Conservation (phyloP, 35 echinoderm and acorn worm genomes). For the Eucidaris tribuloides region DNA sequence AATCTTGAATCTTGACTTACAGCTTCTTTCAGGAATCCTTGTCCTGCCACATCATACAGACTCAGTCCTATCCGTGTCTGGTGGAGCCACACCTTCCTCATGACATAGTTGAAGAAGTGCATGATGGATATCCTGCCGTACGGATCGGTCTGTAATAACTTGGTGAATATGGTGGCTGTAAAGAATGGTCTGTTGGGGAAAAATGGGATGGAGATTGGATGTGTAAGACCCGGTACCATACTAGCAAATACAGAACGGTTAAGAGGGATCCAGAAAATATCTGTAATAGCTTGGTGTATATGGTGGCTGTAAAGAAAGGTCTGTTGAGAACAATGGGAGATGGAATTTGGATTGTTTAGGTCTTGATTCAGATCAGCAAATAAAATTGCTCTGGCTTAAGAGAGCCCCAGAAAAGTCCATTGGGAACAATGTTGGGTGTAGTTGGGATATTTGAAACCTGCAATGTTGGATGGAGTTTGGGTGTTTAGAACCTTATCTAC, state of each 20-base stretch:
- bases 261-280: conserved; percentile 65
- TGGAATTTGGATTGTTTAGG: too few species aligned
- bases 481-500: too few species aligned
- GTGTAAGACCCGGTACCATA: too few species aligned
- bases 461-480: too few species aligned
- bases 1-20: conserved; percentile 46
- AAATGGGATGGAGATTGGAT: too few species aligned
- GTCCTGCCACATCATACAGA: conserved; percentile 91
- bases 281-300: conserved; percentile 88
- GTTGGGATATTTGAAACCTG: too few species aligned
- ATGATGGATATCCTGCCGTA: conserved; percentile 97
- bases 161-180: conserved; percentile 87
- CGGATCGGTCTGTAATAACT: conserved; percentile 85
- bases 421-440: too few species aligned
- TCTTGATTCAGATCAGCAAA: too few species aligned
- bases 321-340: too few species aligned
- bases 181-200: conserved; percentile 95
- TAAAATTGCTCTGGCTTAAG: too few species aligned
- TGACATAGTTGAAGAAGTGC: conserved; percentile 99
- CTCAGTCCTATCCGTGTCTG: conserved; percentile 95
- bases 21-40: conserved; percentile 95
- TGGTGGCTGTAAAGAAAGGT: conserved; percentile 90
- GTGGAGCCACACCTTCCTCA: conserved; percentile 96
- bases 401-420: too few species aligned
- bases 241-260: conserved; percentile 92